Evolutionary conservation across 2,888 invertebrate genomes (phyloP).

Genomic region (Galeopsomyia nigrocyanea): DNA sequence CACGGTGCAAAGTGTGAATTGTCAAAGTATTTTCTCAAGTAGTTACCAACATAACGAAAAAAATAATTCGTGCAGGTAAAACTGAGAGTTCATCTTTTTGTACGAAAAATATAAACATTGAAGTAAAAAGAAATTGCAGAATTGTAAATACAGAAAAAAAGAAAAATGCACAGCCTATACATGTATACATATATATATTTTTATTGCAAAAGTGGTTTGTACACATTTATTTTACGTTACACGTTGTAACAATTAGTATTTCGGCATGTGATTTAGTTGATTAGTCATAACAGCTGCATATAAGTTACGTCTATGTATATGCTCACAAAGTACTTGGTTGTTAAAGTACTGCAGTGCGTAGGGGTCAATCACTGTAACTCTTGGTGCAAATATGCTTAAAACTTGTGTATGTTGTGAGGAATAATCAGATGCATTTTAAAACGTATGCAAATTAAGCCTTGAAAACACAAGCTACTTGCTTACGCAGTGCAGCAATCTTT

Average conservation of each 20-base stretch:
- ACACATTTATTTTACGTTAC: conserved; percentile 61
- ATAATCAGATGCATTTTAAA: conserved; percentile 46
- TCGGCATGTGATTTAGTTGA: conserved; percentile 61
- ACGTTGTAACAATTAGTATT: conserved; percentile 58
- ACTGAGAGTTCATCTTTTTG: conserved; percentile 50
- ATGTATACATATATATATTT: conserved; percentile 45
- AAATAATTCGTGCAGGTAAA: conserved; percentile 31
- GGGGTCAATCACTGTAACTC: conserved; percentile 45
- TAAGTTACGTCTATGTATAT: conserved; percentile 45
- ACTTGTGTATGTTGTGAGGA: conserved; percentile 43
- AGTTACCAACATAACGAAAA: conserved; percentile 24
- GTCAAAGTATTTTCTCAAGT: conserved; percentile 37
- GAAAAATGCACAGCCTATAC: conserved; percentile 61
- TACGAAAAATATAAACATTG: conserved; percentile 43
- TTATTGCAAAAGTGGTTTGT: conserved; percentile 59
- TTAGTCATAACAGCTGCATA: conserved; percentile 45
- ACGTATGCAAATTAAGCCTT: conserved; percentile 45
- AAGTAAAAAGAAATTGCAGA: conserved; percentile 37
- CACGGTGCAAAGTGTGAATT: conserved; percentile 37
- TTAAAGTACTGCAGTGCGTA: conserved; percentile 43
- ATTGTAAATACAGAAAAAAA: conserved; percentile 50
- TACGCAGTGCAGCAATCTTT: conserved; percentile 54
- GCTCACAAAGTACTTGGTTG: conserved; percentile 41
- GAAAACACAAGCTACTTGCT: conserved; percentile 50
- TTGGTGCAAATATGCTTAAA: conserved; percentile 47